Evolutionary conservation across 2,888 invertebrate genomes (phyloP), one percentile per base, ranked within the genome.

Genomic region (Brachyopa scutellaris): DNA sequence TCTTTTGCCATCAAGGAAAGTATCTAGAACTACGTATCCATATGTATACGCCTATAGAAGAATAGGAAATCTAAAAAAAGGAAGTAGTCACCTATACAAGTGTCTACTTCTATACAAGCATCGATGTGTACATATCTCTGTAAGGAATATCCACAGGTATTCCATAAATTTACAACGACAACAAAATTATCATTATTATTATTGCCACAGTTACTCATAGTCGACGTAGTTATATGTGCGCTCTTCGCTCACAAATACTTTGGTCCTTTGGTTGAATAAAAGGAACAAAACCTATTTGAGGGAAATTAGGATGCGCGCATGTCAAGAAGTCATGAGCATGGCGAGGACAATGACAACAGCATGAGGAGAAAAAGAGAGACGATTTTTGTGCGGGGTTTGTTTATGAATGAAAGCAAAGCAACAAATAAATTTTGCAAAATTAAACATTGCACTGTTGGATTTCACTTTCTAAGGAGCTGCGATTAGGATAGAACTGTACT

Each of bases 111-210:
- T 31, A 21, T 49, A 33, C 13, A 13, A 38, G 15, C n/a, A 4
- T 47, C 11, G 26, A 21, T 57, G 40, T 45, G 47, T 45, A 36
- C 57, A 7, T 59, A 38, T 40, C 57, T 7, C 31, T 26, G 36
- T 33, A 29, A 19, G 21, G 59, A 72, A 66, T 77, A 82, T 82
- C 82, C 82, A 82, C 82, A 82, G 82, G 82, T 82, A 76, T 82
- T 82, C 70, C 76, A 82, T 82, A 82, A 82, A 82, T 82, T 80
- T 55, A 82, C 66, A 74, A 80, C 62, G 74, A 74, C 74, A 80
- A 69, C 74, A 69, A 69, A 74, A 80, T 74, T 69, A 74, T 69
- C 74, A 49, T 80, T 57, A 80, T 82, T 82, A 77, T 76, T 70
- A 82, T 82, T 61, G 76, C 77, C 82, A 55, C 59, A 61, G 66